These are phyloP conservation scores for Distichodus sexfasciatus DNA, from an alignment of 2,797 vertebrate genomes.

Conservation along the genomic window DNA sequence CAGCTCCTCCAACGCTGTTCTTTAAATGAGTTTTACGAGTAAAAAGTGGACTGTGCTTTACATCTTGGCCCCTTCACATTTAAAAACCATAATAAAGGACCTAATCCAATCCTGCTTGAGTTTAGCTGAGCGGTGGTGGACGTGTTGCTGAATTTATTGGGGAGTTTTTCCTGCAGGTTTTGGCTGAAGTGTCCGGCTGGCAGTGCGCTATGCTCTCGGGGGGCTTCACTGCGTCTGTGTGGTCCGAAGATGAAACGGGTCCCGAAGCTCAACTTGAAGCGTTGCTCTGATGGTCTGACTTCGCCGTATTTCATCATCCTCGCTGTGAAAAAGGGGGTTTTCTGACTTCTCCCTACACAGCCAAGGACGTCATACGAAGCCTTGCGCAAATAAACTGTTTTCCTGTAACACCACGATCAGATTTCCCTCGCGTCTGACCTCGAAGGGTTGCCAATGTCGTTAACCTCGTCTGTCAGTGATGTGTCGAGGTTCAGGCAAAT, in stretches of 20 bases:
- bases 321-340: constrained; percentile 8
- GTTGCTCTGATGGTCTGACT: constrained; percentile 17
- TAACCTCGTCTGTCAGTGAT: neutral
- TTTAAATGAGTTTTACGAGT: no score
- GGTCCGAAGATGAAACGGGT: constrained; percentile 46
- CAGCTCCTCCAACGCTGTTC: no score
- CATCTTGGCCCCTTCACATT: no score
- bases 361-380: neutral
- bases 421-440: neutral
- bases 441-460: neutral
- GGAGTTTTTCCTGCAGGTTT: constrained; percentile 43
- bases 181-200: constrained; percentile 41
- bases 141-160: no score
- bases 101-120: no score
- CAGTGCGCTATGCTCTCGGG: constrained; percentile 29
- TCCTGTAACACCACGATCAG: neutral
- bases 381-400: constrained; percentile 1
- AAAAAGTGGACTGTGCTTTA: no score
- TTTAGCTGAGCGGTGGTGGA: neutral
- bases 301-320: constrained; percentile 32
- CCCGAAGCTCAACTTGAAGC: no score
- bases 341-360: constrained; percentile 4
- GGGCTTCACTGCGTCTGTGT: constrained; percentile 48
- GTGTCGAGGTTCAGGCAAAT: neutral
- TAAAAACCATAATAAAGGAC: no score